Evolutionary conservation across 2,888 invertebrate species (phyloP), one percentile per base, ranked within the genome.

Genomic region (Opisthograptis luteolata): DNA sequence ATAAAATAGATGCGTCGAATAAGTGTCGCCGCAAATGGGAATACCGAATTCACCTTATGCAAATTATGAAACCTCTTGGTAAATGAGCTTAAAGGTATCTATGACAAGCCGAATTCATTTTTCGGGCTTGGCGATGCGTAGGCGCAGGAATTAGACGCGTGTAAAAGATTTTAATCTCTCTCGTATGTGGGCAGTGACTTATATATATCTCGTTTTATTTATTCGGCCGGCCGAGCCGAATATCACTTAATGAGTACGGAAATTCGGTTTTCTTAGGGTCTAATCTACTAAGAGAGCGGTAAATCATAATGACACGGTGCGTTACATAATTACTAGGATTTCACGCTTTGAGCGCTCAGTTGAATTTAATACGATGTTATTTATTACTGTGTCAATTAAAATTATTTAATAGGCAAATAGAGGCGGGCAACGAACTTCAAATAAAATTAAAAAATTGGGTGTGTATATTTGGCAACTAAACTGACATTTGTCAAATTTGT

Each of bases 161-260:
- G 68, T 84, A 79, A 79, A 81, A 85, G 83, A 85, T 84, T 84
- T 79, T 81, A 85, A 84, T 85, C 85, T 73, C 76, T 77, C 76
- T 66, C 68, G 71, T 70, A 74, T 78, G 82, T 79, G 84, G 89
- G 88, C 61, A 76, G 81, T 83, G 81, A 90, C 75, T 82, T 87
- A 88, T 87, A 65, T 87, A 88, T 87, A 65, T 74, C 66, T 71
- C 72, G 76, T 80, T 79, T 73, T 70, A 76, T 77, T 81, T 75
- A 82, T 83, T 79, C 79, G 66, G 73, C 76, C 77, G 75, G 74
- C 69, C 63, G 67, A 68, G 59, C 71, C 66, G 63, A 76, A 79
- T 77, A 81, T 76, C 71, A 73, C 71, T 75, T 83, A 87, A 87
- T 83, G 76, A 85, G 81, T 70, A 57, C 56, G 67, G 68, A 72